Conservation (phyloP, 2,888 invertebrate species). For the Drosophila subquinaria region DNA sequence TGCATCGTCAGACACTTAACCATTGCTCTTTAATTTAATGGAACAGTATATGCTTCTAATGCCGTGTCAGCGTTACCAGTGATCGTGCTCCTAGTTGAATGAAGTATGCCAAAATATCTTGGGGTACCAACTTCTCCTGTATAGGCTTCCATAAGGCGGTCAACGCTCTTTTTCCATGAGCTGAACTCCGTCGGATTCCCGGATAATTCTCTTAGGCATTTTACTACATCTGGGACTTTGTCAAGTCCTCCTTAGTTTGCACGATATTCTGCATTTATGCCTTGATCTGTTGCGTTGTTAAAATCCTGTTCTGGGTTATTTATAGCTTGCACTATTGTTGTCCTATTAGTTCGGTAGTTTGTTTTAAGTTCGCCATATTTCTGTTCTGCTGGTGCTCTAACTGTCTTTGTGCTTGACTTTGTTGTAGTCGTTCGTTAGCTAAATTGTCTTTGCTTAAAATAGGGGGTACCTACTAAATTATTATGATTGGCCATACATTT, state of each 20-base stretch:
- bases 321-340: background rate
- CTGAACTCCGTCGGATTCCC: background rate
- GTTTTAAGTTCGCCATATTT: background rate
- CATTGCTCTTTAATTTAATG: too few species aligned
- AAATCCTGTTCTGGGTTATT: background rate
- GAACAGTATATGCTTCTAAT: too few species aligned
- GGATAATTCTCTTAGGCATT: constrained; percentile 1
- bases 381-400: background rate
- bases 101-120: too few species aligned
- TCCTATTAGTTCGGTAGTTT: background rate
- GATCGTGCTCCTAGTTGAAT: too few species aligned
- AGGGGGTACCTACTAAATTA: too few species aligned
- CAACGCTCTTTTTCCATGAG: constrained; percentile 4
- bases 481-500: too few species aligned
- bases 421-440: too few species aligned
- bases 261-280: background rate
- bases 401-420: background rate
- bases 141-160: too few species aligned
- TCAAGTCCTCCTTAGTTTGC: background rate
- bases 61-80: background rate
- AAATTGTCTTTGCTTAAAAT: too few species aligned
- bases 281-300: background rate
- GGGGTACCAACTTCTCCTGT: too few species aligned
- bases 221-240: background rate
- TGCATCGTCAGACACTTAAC: background rate